phyloP scores from a whole-genome alignment of 2,113 vertebrate species.

The Tor tambroides region DNA sequence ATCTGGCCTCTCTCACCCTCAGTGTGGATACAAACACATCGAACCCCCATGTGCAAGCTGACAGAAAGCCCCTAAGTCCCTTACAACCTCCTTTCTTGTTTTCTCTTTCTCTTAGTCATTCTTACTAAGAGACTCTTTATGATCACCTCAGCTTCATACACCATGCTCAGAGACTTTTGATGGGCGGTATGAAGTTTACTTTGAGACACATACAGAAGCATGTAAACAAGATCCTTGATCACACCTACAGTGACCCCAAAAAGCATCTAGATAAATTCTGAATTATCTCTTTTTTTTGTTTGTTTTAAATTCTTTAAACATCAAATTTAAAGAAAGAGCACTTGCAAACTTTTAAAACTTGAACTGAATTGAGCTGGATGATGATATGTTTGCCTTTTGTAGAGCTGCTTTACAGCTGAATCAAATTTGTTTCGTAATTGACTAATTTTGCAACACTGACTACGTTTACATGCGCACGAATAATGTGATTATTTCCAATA shows the following conservation, averaged over 20 bases:
- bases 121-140: not conserved
- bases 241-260: not conserved
- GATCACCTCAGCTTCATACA: not conserved
- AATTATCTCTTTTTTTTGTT: not conserved
- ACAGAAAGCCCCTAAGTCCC: not conserved
- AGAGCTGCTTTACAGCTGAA: no score
- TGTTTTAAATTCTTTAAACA: no score
- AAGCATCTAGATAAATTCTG: not conserved
- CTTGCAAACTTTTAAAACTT: no score
- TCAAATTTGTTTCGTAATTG: no score
- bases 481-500: no score
- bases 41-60: constrained; percentile 12
- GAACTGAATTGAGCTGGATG: no score
- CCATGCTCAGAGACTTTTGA: not conserved
- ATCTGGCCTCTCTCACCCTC: constrained; percentile 49
- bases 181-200: not conserved
- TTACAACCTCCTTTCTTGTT: not conserved
- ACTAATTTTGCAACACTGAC: no score
- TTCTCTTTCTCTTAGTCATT: not conserved
- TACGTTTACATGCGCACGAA: no score
- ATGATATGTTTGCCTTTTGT: no score
- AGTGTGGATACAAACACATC: not conserved
- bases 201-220: not conserved
- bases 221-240: not conserved
- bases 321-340: no score